A percentile compares a stretch with the other conserved stretches of the same genome.
Conservation (phyloP, 1,140 invertebrate species). For the Atta cephalotes region DNA sequence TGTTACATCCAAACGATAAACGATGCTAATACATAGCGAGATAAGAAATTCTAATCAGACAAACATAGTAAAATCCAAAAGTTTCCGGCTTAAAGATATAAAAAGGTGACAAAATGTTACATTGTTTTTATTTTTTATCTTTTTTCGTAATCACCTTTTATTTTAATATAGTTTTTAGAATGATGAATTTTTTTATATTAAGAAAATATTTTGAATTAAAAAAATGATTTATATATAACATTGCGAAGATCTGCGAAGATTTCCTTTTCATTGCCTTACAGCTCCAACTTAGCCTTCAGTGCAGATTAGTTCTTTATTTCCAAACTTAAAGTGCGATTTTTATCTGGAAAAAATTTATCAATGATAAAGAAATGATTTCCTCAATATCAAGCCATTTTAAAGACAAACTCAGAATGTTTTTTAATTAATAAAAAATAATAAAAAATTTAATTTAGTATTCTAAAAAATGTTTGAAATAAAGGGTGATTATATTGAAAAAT, state of each 20-base stretch:
- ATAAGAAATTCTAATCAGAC: background rate
- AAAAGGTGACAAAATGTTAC: background rate
- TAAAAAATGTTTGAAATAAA: background rate
- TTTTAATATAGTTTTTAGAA: background rate
- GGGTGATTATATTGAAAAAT: background rate
- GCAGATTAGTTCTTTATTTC: background rate
- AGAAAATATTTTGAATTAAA: background rate
- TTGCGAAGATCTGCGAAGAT: background rate
- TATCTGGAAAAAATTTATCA: too few species aligned
- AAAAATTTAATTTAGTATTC: background rate
- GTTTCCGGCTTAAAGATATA: background rate
- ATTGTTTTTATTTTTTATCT: background rate
- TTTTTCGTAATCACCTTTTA: background rate
- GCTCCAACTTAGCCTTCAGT: background rate
- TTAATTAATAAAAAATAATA: too few species aligned
- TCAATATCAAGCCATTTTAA: too few species aligned
- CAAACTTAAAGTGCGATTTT: background rate
- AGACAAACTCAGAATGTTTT: too few species aligned
- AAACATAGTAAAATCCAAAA: background rate
- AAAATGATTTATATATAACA: background rate
- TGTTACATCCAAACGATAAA: constrained; percentile 13
- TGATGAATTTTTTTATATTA: background rate
- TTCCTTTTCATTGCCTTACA: background rate
- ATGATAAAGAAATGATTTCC: too few species aligned
- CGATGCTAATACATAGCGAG: background rate